These are phyloP conservation scores for Biston stratarius DNA, from an alignment of 2,888 invertebrate species.

Conservation along the genomic window DNA sequence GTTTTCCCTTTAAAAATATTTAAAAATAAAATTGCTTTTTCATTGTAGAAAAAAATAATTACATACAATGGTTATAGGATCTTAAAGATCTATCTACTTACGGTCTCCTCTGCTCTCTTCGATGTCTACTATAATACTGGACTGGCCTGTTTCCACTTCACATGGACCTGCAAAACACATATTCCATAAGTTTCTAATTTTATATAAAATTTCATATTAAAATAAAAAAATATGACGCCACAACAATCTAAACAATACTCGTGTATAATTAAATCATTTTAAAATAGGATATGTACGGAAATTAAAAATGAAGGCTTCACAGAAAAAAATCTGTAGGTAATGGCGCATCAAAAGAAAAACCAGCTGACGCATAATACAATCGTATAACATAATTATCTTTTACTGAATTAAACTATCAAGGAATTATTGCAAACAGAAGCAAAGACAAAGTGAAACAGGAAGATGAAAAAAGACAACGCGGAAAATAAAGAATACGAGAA, in stretches of 20 bases:
- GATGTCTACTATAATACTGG: slow-evolving; percentile 95
- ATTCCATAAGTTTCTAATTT: too few species aligned
- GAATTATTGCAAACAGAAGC: not conserved
- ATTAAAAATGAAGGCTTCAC: slow-evolving; percentile 2
- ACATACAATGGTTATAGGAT: not conserved
- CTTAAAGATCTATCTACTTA: slow-evolving; percentile 85
- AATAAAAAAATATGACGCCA: too few species aligned
- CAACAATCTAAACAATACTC: not conserved
- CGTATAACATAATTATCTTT: slow-evolving; percentile 2
- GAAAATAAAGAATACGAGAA: slow-evolving; percentile 30
- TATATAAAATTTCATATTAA: too few species aligned
- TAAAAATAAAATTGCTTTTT: too few species aligned
- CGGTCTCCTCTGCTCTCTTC: slow-evolving; percentile 95
- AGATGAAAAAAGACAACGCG: slow-evolving; percentile 3
- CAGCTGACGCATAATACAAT: slow-evolving; percentile 2
- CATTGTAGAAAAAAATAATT: too few species aligned
- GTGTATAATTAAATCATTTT: slow-evolving; percentile 1
- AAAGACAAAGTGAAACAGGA: slow-evolving; percentile 4
- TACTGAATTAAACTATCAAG: not conserved
- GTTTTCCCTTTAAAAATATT: too few species aligned
- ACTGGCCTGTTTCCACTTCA: slow-evolving; percentile 95
- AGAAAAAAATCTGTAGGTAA: not conserved
- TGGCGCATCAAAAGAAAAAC: not conserved
- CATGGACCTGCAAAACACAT: slow-evolving; percentile 84
- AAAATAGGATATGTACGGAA: not conserved